phyloP scores from a whole-genome alignment of 2,113 vertebrate species.

The Electrona antarctica region DNA sequence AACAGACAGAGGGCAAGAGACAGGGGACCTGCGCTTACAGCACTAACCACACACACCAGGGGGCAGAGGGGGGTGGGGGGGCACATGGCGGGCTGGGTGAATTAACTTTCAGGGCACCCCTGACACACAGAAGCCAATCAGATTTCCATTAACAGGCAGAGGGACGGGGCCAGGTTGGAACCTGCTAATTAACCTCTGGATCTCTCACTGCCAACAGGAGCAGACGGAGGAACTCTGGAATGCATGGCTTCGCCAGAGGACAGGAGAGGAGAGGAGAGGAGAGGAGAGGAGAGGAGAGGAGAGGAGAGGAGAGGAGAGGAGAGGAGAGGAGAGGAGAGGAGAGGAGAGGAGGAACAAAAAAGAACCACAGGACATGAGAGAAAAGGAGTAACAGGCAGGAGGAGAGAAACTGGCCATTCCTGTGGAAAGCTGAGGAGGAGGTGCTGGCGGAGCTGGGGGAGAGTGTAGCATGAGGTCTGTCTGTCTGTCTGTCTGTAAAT shows the following conservation, averaged over 20 bases:
- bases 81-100: slow-evolving; percentile 54
- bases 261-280: slow-evolving; percentile 6
- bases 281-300: no score
- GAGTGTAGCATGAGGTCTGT: background rate
- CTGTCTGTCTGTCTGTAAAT: background rate
- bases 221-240: slow-evolving; percentile 62
- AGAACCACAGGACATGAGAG: no score
- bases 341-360: no score
- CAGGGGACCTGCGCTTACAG: slow-evolving; percentile 25
- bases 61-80: slow-evolving; percentile 43
- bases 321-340: no score
- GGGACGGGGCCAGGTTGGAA: slow-evolving; percentile 78
- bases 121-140: slow-evolving; percentile 84
- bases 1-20: background rate
- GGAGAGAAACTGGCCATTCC: no score
- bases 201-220: slow-evolving; percentile 68
- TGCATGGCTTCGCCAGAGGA: slow-evolving; percentile 46
- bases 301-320: no score
- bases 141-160: slow-evolving; percentile 83
- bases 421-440: no score
- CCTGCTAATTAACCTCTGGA: slow-evolving; percentile 83
- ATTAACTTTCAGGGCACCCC: slow-evolving; percentile 84
- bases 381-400: no score
- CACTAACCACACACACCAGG: slow-evolving; percentile 57
- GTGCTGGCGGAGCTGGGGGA: slow-evolving; percentile 1